Base-by-base conservation (phyloP, 2,113 vertebrate genomes). In the Saguinus midas region DNA sequence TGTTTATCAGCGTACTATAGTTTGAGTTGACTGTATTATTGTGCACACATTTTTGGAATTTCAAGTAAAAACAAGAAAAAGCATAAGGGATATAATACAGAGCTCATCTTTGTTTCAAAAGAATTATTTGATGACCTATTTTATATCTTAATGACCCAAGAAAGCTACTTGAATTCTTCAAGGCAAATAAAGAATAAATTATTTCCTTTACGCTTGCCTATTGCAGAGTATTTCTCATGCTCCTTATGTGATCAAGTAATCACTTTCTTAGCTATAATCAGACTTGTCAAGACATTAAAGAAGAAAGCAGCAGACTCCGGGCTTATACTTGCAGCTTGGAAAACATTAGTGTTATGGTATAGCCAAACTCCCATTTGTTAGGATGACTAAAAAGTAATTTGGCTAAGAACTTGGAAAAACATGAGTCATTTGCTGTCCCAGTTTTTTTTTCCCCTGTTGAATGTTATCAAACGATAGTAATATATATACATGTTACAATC, bases 341-440 rank as follows among this genome's bases (percentile, higher is more conserved):
- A 97, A 94, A 94, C 37, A 6, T 35, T 45, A 45, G 40, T 37
- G 45, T 70, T 92, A 90, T 37, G 48, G 68, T 73, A 89, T 87
- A 96, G 89, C 85, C 85, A 84, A 97, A 76, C 55, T 55, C 48
- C n/a, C 91, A 87, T 96, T 96, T 88, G 88, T 91, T 86, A 92
- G 90, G 85, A 94, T 93, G 81, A 87, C 81, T 92, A 86, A 96
- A 96, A 91, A 68, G 48, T 57, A 79, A 82, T 92, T 93, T 97
- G 98, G 97, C 97, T 91, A 87, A 93, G 87, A 86, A 82, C 95
- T 68, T 96, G 96, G 97, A 91, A 98, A 98, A 97, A 78, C 75
- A 94, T 97, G 96, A 97, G 90, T 97, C 97, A 98, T 68, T 61
- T 93, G 80, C 68, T 97, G 85, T 90, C 85, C 72, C 87, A 96